These are phyloP conservation scores for Lasioglossum lativentre DNA, from an alignment of 2,888 invertebrate genomes.

Conservation along the genomic window DNA sequence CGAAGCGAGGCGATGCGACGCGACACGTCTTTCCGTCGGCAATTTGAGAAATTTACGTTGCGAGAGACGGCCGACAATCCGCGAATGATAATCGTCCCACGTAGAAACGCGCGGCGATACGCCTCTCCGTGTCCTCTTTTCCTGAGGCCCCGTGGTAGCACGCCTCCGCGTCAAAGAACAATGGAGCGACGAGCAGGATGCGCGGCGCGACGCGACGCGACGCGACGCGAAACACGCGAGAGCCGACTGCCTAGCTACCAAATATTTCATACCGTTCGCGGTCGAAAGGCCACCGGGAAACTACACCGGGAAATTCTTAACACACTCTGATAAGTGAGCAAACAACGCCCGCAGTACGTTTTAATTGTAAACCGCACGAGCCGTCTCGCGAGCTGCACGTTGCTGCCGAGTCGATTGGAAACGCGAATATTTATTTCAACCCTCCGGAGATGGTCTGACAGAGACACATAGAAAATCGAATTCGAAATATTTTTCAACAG, in stretches of 20 bases:
- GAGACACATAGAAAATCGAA: background rate
- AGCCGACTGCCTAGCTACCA: background rate
- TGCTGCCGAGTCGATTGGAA: background rate
- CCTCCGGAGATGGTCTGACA: background rate
- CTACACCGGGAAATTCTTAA: background rate
- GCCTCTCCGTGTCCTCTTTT: conserved; percentile 27
- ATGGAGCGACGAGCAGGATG: conserved; percentile 40
- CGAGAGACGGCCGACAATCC: conserved; percentile 44
- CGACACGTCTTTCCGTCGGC: conserved; percentile 32
- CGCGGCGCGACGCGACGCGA: background rate
- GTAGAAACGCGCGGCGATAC: conserved; percentile 36
- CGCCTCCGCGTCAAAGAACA: conserved; percentile 45
- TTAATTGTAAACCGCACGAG: background rate
- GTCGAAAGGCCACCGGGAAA: background rate
- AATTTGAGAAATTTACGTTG: conserved; percentile 50
- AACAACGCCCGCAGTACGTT: background rate
- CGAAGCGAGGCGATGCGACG: background rate
- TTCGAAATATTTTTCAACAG: background rate
- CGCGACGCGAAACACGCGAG: conserved; percentile 8
- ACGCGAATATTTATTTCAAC: background rate
- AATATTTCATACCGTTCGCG: conserved; percentile 36
- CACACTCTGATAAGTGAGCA: background rate
- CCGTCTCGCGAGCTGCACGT: background rate
- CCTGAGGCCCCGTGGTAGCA: background rate
- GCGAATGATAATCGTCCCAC: conserved; percentile 57